A percentile compares a stretch with the other conserved stretches of the same genome.
Evolutionary conservation across 1,140 invertebrate genomes (phyloP).

Genomic region (Drosophila orena): DNA sequence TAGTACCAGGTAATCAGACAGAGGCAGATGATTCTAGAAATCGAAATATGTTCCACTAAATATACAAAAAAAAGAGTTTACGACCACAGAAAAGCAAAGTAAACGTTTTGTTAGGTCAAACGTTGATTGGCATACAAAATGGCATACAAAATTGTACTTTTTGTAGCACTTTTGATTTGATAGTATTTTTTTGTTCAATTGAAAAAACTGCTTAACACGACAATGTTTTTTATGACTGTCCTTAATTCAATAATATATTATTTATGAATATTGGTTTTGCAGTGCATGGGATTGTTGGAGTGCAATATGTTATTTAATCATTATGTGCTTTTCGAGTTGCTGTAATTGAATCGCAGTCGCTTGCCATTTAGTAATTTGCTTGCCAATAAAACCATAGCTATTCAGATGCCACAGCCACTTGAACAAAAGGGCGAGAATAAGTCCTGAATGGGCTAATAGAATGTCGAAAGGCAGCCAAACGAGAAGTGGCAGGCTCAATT

Average conservation of each 20-base stretch:
- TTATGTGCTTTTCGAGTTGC: constrained; percentile 17
- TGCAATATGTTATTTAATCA: constrained; percentile 21
- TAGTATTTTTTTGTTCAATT: neutral
- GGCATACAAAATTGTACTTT: neutral
- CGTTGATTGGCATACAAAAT: constrained; percentile 1
- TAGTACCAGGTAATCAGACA: too few relatives aligned
- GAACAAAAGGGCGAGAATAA: constrained; percentile 54
- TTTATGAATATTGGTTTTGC: constrained; percentile 4
- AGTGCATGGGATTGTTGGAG: constrained; percentile 5
- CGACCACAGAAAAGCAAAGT: neutral
- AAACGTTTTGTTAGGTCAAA: neutral
- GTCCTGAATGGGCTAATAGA: constrained; percentile 45
- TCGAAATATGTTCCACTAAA: too few relatives aligned
- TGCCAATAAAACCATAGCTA: constrained; percentile 20
- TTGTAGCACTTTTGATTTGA: neutral
- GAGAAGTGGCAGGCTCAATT: constrained; percentile 27
- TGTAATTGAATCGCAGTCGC: constrained; percentile 62
- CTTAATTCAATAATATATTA: constrained; percentile 1
- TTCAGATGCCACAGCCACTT: constrained; percentile 28
- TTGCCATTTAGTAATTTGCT: constrained; percentile 43
- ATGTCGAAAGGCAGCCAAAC: constrained; percentile 26
- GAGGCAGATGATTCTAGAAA: too few relatives aligned
- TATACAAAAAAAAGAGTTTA: neutral
- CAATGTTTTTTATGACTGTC: neutral
- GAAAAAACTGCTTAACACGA: constrained; percentile 1